These are phyloP conservation scores for Neodiprion lecontei DNA, from an alignment of 1,140 invertebrate genomes.

Conservation along the genomic window DNA sequence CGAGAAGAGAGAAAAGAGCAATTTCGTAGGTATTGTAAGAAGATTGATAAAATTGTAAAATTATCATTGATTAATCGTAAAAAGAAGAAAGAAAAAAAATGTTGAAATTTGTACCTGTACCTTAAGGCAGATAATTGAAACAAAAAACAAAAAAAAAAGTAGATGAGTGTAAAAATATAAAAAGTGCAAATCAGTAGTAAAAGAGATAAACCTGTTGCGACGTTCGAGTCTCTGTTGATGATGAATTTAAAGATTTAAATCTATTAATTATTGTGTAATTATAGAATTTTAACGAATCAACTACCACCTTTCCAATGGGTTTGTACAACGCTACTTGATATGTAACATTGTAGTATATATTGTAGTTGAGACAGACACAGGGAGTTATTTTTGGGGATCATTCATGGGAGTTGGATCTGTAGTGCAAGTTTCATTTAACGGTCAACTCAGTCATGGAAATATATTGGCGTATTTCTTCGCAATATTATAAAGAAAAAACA, in stretches of 20 bases:
- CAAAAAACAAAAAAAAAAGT: slow-evolving; percentile 20
- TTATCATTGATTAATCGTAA: not conserved
- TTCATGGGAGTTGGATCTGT: too few species aligned
- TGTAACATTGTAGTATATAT: not conserved
- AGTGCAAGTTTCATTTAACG: not conserved
- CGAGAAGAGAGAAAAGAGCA: not conserved
- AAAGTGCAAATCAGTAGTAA: slow-evolving; percentile 23
- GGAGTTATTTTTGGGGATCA: not conserved
- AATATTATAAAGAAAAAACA: not conserved
- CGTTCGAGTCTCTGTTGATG: not conserved
- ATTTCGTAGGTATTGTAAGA: not conserved
- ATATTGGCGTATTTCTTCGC: not conserved
- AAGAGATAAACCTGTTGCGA: slow-evolving; percentile 11
- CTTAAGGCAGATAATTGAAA: slow-evolving; percentile 36
- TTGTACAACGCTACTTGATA: not conserved
- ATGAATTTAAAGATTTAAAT: not conserved
- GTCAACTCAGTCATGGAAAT: too few species aligned
- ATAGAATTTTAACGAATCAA: slow-evolving; percentile 24
- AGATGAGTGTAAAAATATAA: slow-evolving; percentile 19
- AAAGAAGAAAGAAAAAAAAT: slow-evolving; percentile 21
- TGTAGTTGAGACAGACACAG: not conserved
- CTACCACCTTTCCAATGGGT: slow-evolving; percentile 11
- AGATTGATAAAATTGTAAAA: not conserved
- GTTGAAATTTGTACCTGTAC: slow-evolving; percentile 46
- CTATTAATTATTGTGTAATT: slow-evolving; percentile 18